Evolutionary conservation across 1,140 invertebrate genomes (phyloP), one percentile per base, ranked within the genome.

Genomic region (Hestina assimilis): DNA sequence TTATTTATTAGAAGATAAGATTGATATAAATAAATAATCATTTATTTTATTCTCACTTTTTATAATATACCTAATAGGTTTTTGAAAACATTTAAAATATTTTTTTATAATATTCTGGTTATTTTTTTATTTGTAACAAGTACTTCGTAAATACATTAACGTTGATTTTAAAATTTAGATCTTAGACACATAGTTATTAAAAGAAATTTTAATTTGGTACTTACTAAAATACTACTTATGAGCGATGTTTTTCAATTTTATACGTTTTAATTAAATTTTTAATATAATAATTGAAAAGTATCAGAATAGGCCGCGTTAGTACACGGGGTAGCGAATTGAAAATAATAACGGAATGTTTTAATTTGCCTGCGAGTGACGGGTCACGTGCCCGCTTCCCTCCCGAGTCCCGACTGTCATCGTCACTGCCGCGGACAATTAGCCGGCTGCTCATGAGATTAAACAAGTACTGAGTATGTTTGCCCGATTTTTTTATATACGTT

Each of bases 271-370:
- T 8, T 28, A 28, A 5, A 28, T 0, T 19, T 38, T 1, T 11
- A 38, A 38, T 38, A 19, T 38, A 17, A 12, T 31, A 4, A 28
- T 20, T 9, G 19, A 38, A n/a, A n/a, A 38, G n/a, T 2, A 38
- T 38, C 47, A 50, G 31, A 50, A 56, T 38, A 56, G 38, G 50
- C 19, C 28, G 21, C 35, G 54, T 9, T 33, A 15, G 51, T 55
- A 52, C 54, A 62, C 54, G 63, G 66, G n/a, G 53, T 62, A 66
- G 66, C 69, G 75, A 76, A 76, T 76, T 82, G 74, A 77, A 87
- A 87, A 83, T 85, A 85, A 83, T 85, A 84, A 78, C 73, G 82
- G 81, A 82, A 87, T 87, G 82, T 84, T 87, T 87, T 87, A 87
- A 87, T 87, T 87, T 83, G 71, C 67, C 81, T 87, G 84, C 80